A percentile compares a stretch with the other conserved stretches of the same genome.
Evolutionary conservation across 2,888 invertebrate genomes (phyloP).

Genomic region (Creontiades dilutus): DNA sequence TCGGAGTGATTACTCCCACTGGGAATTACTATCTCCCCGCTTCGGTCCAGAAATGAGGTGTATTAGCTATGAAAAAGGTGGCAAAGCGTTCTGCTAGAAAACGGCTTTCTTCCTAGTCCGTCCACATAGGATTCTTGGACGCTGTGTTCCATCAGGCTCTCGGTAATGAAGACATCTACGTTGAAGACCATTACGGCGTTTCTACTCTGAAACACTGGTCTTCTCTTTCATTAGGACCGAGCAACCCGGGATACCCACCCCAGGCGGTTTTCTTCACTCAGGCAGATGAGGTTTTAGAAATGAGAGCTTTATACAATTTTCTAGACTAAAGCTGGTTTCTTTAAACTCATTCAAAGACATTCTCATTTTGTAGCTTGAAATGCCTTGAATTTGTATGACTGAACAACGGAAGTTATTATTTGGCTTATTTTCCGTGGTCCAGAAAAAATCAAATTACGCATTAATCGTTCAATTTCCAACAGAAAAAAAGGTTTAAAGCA

Average conservation of each 20-base stretch:
- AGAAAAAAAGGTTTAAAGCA: too few species aligned
- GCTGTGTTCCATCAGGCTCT: slow-evolving; percentile 3
- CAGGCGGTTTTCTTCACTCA: not conserved
- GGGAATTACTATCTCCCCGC: slow-evolving; percentile 1
- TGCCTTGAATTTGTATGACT: too few species aligned
- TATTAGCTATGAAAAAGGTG: slow-evolving; percentile 18
- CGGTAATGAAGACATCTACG: slow-evolving; percentile 48
- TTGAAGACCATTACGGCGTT: slow-evolving; percentile 45
- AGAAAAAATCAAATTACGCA: too few species aligned
- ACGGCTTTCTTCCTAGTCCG: not conserved
- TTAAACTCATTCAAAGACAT: too few species aligned
- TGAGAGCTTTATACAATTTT: not conserved
- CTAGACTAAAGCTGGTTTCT: not conserved
- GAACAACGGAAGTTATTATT: too few species aligned
- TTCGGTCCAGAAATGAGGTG: slow-evolving; percentile 1
- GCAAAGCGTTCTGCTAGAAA: not conserved
- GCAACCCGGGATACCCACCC: not conserved
- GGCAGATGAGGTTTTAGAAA: not conserved
- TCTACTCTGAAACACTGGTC: not conserved
- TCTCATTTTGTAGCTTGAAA: too few species aligned
- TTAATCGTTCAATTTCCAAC: too few species aligned
- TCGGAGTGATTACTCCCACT: slow-evolving; percentile 3
- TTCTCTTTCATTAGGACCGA: slow-evolving; percentile 25
- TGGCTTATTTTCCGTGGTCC: too few species aligned
- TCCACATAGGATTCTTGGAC: not conserved